Percentiles rank a stretch among this genome's conserved stretches.
Evolutionary conservation across 2,888 invertebrate species (phyloP).

Genomic region (Drosophila rellima): DNA sequence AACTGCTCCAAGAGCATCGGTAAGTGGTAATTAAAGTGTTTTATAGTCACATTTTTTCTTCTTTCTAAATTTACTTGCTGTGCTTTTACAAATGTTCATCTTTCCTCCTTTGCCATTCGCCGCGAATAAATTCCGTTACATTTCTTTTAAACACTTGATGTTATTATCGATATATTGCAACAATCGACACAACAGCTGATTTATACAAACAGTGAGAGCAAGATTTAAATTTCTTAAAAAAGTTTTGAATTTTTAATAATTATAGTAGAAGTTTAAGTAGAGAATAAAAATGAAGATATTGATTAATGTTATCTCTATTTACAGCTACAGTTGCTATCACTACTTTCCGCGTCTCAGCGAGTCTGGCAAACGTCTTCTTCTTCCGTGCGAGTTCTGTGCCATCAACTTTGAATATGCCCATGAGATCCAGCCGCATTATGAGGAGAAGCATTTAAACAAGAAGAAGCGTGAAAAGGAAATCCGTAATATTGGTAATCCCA

Average conservation of each 20-base stretch:
- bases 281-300: not conserved
- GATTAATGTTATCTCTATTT: not conserved
- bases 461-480: conserved; percentile 85
- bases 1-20: conserved; percentile 85
- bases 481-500: conserved; percentile 43
- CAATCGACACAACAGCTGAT: no score
- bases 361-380: conserved; percentile 59
- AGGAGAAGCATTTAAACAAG: conserved; percentile 87
- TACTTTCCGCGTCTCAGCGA: conserved; percentile 83
- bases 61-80: no score
- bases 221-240: no score
- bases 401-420: conserved; percentile 76
- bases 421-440: conserved; percentile 86
- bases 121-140: no score
- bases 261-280: no score
- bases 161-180: no score
- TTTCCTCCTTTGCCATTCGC: no score
- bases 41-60: no score
- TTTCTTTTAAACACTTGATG: no score
- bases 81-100: no score
- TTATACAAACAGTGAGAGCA: no score
- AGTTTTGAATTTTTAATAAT: no score
- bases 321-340: conserved; percentile 82
- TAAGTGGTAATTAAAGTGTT: conserved; percentile 44
- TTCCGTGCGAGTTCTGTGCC: conserved; percentile 85